These are phyloP conservation scores for Eupithecia exiguata DNA, from an alignment of 2,888 invertebrate species.

Conservation along the genomic window DNA sequence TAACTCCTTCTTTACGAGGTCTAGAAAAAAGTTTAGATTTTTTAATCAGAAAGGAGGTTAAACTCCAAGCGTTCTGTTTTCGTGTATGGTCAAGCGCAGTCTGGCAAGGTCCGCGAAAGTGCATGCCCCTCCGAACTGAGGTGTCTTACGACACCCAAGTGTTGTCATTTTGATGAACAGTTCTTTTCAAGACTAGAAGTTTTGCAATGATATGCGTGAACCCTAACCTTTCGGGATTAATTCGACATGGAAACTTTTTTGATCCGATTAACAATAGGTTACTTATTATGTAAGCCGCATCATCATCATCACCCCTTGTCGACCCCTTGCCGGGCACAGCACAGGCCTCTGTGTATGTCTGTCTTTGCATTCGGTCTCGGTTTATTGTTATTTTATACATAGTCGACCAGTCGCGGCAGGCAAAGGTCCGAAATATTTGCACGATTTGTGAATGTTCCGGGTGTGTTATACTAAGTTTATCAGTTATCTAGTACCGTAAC, in stretches of 20 bases:
- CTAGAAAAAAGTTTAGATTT: constrained; percentile 12
- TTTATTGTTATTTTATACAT: not conserved
- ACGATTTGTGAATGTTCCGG: no score
- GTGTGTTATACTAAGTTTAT: no score
- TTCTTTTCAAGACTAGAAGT: constrained; percentile 40
- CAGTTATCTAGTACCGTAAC: no score
- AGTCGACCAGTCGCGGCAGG: no score
- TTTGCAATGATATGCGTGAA: constrained; percentile 38
- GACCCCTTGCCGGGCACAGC: not conserved
- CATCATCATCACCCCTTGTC: not conserved
- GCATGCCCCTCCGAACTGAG: constrained; percentile 60
- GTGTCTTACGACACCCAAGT: constrained; percentile 51
- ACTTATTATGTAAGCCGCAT: not conserved
- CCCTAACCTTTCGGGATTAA: constrained; percentile 20
- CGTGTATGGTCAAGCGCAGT: constrained; percentile 50
- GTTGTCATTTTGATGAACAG: constrained; percentile 47
- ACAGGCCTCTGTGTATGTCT: not conserved
- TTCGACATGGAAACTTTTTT: constrained; percentile 12
- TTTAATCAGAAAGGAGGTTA: constrained; percentile 23
- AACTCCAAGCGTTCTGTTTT: constrained; percentile 35
- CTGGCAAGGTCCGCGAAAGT: constrained; percentile 62
- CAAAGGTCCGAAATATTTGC: no score
- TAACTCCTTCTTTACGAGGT: constrained; percentile 13
- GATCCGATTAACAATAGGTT: constrained; percentile 1
- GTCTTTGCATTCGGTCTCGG: not conserved